Base-by-base conservation (phyloP, 1,140 invertebrate species). In the Archivesica marissinica region DNA sequence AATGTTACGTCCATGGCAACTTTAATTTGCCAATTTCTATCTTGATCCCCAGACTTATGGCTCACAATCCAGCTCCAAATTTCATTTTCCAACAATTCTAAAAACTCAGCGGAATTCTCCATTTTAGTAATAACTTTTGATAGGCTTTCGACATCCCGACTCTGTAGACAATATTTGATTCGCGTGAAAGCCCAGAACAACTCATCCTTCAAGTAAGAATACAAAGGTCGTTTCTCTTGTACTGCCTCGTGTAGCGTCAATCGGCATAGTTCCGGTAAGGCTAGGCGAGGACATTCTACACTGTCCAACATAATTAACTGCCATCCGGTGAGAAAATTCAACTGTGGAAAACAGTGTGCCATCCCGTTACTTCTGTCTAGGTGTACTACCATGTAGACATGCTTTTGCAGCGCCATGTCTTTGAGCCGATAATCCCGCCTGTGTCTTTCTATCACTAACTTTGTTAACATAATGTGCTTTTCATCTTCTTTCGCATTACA, bases 171-270 rank as follows among this genome's bases (percentile, higher is more conserved):
- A 66, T 89, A 90, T 56, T 77, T 70, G 7, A 90, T 89, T 33
- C 87, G 50, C 13, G 89, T 74, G 23, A 88, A 89, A 56, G 88
- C 79, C 88, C 88, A 89, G 33, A 89, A 88, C 13, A 90, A 56
- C 13, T 90, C 56, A 2, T 86, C 68, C n/a, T 76, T 41, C 6
- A 88, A 83, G 17, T 80, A 41, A 0, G 33, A 30, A 50, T 41
- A 25, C 13, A 90, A 25, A 15, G 86, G 87, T 52, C 79, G 74
- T 52, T 66, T 79, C 20, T 72, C 54, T 33, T 84, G 3, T 17
- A 90, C 66, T 6, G 86, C 54, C n/a, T 87, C 80, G 11, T 54
- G 20, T 23, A 86, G 30, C 2, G 33, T 39, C 25, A 23, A 61
- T 9, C 47, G 41, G 3, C 50, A 44, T 2, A 90, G 39, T 20